Evolutionary conservation across 2,888 invertebrate genomes (phyloP), one percentile per base, ranked within the genome.

Genomic region (Tiphia femorata): DNA sequence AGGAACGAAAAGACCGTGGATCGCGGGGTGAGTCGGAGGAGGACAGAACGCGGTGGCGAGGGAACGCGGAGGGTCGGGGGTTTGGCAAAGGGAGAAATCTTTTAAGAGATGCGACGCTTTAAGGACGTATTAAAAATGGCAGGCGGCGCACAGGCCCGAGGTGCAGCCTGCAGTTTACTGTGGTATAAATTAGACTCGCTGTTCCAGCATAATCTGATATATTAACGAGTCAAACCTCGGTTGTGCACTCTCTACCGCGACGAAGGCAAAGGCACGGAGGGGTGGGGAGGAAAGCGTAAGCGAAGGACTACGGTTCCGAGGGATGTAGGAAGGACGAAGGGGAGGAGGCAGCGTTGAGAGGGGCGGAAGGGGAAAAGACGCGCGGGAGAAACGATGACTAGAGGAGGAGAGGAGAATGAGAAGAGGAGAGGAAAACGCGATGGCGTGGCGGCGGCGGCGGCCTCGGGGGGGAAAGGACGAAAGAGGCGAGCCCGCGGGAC

Each of bases 121-220:
- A 74, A 73, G 65, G 70, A 72, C 63, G 65, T 62, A 73, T 73
- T 66, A 73, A 74, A 76, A 69, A 73, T 72, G 67, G 67, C 67
- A 75, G 66, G 52, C 66, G 50, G 64, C 55, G 58, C 49, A 49
- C 67, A 59, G 58, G 61, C 59, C 50, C 52, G 62, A 64, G 69
- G 64, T 64, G 58, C 67, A 70, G 60, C 54, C 60, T 67, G 70
- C 70, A 70, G 65, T 76, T 76, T 75, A 75, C 71, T 62, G 66
- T 65, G 71, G 64, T 72, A 75, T 76, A 74, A 75, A 75, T 74
- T 75, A 67, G 74, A 73, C 75, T 74, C 65, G 67, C 65, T 75
- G 70, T 76, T 76, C 64, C 70, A 72, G 68, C 68, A 73, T 76
- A 75, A 75, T 74, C 74, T 73, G 73, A 74, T 75, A 67, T 71